A percentile compares a stretch with the other conserved stretches of the same genome.
phyloP scores from a whole-genome alignment of 2,797 vertebrate genomes.

The Alauda arvensis region DNA sequence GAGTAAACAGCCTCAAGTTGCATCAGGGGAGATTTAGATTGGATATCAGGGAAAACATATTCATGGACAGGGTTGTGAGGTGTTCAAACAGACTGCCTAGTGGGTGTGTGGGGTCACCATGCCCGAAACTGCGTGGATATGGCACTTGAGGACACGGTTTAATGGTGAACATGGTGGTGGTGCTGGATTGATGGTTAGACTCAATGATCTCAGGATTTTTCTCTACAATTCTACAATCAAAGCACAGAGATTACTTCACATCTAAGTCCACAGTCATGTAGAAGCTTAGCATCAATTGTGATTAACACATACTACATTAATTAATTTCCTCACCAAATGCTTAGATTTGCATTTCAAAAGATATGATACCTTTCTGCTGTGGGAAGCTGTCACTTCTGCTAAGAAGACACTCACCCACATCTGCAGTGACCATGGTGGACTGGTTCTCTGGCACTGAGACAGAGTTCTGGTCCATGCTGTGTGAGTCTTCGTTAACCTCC shows the following conservation, averaged over 20 bases:
- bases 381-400: not conserved
- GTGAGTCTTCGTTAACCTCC: slow-evolving; percentile 80
- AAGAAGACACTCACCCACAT: slow-evolving; percentile 75
- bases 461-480: slow-evolving; percentile 81
- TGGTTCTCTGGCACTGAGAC: slow-evolving; percentile 83
- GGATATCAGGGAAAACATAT: not conserved
- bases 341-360: not conserved
- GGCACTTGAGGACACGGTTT: not conserved
- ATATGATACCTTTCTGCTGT: not conserved
- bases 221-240: not conserved
- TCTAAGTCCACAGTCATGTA: not conserved
- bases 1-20: not conserved
- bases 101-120: not conserved
- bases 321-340: not conserved
- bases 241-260: not conserved
- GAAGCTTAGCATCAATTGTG: not conserved
- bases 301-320: not conserved
- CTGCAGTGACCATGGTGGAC: slow-evolving; percentile 82
- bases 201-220: not conserved
- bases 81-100: not conserved
- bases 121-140: not conserved
- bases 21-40: not conserved
- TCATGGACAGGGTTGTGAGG: not conserved
- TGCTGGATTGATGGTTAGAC: not conserved
- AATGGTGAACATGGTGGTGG: not conserved